Evolutionary conservation across 2,888 invertebrate species (phyloP).

Genomic region (Dolichomitus sp.): DNA sequence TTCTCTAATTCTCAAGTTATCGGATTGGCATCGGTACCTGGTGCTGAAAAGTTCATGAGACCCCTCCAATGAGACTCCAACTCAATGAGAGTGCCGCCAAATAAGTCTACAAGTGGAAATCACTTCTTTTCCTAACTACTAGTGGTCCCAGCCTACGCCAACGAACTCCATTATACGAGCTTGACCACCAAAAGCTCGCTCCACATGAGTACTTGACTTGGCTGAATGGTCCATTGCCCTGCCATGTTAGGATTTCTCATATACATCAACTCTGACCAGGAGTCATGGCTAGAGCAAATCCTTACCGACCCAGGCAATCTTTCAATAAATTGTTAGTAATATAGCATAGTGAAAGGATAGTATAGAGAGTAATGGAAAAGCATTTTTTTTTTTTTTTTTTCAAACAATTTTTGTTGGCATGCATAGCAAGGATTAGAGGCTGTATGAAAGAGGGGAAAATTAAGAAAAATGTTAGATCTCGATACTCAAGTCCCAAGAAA

Average conservation of each 20-base stretch:
- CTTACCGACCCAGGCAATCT: slow-evolving; percentile 23
- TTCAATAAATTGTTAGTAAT: neutral
- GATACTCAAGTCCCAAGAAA: neutral
- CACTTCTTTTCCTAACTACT: neutral
- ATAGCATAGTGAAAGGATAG: neutral
- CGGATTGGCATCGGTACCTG: neutral
- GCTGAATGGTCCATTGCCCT: slow-evolving; percentile 34
- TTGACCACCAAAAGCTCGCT: slow-evolving; percentile 26
- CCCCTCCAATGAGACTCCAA: neutral
- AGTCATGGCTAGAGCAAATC: slow-evolving; percentile 32
- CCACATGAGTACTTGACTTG: slow-evolving; percentile 44
- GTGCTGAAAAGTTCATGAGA: neutral
- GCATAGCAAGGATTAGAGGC: neutral
- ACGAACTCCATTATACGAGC: slow-evolving; percentile 42
- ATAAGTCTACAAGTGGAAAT: neutral
- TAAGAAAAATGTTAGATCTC: neutral
- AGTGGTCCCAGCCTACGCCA: slow-evolving; percentile 44
- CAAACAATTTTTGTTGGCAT: too few relatives aligned
- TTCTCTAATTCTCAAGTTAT: too few relatives aligned
- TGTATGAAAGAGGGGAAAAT: neutral
- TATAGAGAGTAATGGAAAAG: neutral
- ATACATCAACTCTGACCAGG: slow-evolving; percentile 32
- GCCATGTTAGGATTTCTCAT: slow-evolving; percentile 29
- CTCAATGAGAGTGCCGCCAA: neutral
- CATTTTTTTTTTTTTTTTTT: too few relatives aligned